Evolutionary conservation across 2,797 vertebrate species (phyloP).

Genomic region (Adelosebastes latens): DNA sequence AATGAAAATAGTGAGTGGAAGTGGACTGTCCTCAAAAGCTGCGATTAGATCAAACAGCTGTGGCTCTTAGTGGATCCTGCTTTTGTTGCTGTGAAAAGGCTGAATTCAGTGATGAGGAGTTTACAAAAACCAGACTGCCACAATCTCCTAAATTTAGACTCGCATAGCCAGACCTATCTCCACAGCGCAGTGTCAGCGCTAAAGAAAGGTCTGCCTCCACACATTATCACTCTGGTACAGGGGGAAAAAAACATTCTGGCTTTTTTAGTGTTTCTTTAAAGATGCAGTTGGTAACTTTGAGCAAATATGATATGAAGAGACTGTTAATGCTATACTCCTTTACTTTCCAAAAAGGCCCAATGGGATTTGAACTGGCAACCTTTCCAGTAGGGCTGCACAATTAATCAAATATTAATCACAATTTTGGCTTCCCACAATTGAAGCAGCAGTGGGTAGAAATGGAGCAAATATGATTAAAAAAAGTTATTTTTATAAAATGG

Average conservation of each 20-base stretch:
- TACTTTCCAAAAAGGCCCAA: too few relatives aligned
- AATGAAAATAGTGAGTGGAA: not conserved
- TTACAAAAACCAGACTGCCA: not conserved
- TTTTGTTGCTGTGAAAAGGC: not conserved
- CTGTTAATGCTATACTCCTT: too few relatives aligned
- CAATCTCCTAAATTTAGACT: not conserved
- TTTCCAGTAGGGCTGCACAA: too few relatives aligned
- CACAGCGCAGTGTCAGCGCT: not conserved
- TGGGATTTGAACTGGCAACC: too few relatives aligned
- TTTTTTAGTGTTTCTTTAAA: not conserved
- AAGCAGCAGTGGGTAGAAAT: too few relatives aligned
- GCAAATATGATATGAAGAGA: too few relatives aligned
- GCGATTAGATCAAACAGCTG: constrained; percentile 4
- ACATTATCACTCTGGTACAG: not conserved
- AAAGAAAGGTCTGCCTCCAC: not conserved
- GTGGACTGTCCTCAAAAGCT: not conserved
- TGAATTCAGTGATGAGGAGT: not conserved
- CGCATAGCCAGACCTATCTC: not conserved
- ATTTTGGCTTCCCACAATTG: too few relatives aligned
- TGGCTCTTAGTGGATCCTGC: not conserved
- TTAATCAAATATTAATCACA: too few relatives aligned
- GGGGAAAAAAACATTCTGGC: not conserved
- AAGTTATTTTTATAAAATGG: too few relatives aligned
- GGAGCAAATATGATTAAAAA: too few relatives aligned
- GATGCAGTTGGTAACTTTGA: not conserved